Base-by-base conservation (phyloP, 2,888 invertebrate species). In the Aromia moschata region DNA sequence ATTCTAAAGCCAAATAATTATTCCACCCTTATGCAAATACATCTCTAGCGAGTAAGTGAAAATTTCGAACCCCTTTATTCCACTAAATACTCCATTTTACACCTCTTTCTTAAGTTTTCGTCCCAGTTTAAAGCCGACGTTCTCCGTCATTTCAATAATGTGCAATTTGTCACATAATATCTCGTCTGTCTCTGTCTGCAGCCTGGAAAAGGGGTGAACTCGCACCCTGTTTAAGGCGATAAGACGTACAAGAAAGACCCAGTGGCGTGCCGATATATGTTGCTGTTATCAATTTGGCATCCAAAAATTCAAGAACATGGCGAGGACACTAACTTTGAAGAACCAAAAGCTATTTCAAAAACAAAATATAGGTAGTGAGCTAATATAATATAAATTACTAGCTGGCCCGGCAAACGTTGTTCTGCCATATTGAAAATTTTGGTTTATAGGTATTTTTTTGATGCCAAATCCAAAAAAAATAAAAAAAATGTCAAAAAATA, bases 121-220 rank as follows among this genome's bases (percentile, higher is more conserved):
- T 61, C 63, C 67, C 64, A 60, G 60, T 67, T 67, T 62, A 61
- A 62, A 67, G 64, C 58, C 60, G 56, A 62, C 63, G 67, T 68
- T 67, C 68, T 70, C 70, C 70, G 72, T 74, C 76, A 74, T 77
- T 75, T 75, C 78, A 77, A 78, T 79, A 78, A 78, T 76, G 76
- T 73, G 76, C 76, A 78, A 79, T 79, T 79, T 79, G 79, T 79
- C 78, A 78, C 78, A 78, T 76, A 77, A 77, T 77, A 77, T 77
- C 73, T 67, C 67, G 65, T 58, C 72, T 51, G 51, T 57, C 62
- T 57, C 61, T 59, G 54, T 64, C 59, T 61, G 38, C 33, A 47
- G 55, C 44, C 53, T 46, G 47, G 44, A 60, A 25, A n/a, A 56
- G 47, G 61, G 61, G 61, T 64, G 59, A 61, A 49, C 57, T 64